Percentiles rank a stretch among this genome's conserved stretches.
phyloP scores from a whole-genome alignment of 2,113 vertebrate genomes.

The Tragulus kanchil region DNA sequence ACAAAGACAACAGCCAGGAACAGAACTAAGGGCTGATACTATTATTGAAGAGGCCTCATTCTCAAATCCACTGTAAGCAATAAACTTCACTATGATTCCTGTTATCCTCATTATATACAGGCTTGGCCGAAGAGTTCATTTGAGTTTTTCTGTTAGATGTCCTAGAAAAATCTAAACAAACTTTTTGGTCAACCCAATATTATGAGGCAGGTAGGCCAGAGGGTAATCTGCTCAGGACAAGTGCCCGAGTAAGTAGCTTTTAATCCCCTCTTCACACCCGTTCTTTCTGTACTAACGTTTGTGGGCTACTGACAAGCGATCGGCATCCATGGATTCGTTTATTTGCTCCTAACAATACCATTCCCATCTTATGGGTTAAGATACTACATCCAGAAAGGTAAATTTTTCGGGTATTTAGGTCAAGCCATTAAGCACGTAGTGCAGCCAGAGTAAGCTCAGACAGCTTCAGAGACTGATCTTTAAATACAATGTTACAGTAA shows the following conservation, averaged over 20 bases:
- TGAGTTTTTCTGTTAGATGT: neutral
- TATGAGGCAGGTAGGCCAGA: neutral
- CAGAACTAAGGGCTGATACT: neutral
- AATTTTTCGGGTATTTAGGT: neutral
- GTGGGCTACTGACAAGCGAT: neutral
- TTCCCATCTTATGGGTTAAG: neutral
- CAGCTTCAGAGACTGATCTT: neutral
- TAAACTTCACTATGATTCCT: neutral
- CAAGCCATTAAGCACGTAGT: neutral
- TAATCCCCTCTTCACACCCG: fast-evolving
- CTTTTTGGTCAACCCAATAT: neutral
- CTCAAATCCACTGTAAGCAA: neutral
- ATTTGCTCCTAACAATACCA: neutral
- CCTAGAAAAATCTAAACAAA: neutral
- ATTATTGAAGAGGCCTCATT: neutral
- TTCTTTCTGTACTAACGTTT: neutral
- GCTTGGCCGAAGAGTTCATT: neutral
- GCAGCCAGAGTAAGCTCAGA: neutral
- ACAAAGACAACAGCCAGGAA: neutral
- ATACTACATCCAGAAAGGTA: neutral
- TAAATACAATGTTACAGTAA: neutral
- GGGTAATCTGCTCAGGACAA: neutral
- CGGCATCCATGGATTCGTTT: neutral
- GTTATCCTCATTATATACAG: neutral
- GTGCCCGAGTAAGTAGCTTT: neutral